phyloP scores from a whole-genome alignment of 2,888 invertebrate species.

The Drosophila robusta region DNA sequence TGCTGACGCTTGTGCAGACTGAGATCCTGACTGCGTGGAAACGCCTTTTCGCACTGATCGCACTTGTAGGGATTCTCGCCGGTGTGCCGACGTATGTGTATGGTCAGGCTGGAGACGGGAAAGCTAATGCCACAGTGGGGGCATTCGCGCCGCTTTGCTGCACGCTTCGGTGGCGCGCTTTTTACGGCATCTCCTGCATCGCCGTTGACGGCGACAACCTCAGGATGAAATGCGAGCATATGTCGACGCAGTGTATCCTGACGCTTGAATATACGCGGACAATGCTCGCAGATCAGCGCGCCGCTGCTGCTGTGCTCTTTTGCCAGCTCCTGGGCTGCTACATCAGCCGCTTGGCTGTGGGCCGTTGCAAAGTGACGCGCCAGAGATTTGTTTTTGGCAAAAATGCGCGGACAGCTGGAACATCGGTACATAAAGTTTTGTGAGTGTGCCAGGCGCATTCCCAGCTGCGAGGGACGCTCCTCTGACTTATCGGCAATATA shows the following conservation, averaged over 20 bases:
- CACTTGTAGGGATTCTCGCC: conserved; percentile 88
- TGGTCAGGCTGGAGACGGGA: conserved; percentile 87
- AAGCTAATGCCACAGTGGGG: conserved; percentile 87
- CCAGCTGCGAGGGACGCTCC: conserved; percentile 54
- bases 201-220: conserved; percentile 67
- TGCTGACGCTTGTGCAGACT: conserved; percentile 87
- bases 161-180: conserved; percentile 44
- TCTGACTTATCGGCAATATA: background rate
- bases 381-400: conserved; percentile 74
- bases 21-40: conserved; percentile 87
- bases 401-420: conserved; percentile 66
- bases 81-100: conserved; percentile 89
- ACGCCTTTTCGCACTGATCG: conserved; percentile 87
- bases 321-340: conserved; percentile 59
- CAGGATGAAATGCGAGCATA: conserved; percentile 82
- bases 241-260: conserved; percentile 87
- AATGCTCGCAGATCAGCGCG: conserved; percentile 70
- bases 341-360: conserved; percentile 56
- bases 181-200: background rate
- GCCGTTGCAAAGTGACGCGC: conserved; percentile 66
- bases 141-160: conserved; percentile 85
- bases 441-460: conserved; percentile 59
- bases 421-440: conserved; percentile 61
- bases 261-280: conserved; percentile 86
- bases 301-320: conserved; percentile 49